These are phyloP conservation scores for Pachypsylla venusta DNA, from an alignment of 1,140 invertebrate genomes.

Conservation along the genomic window DNA sequence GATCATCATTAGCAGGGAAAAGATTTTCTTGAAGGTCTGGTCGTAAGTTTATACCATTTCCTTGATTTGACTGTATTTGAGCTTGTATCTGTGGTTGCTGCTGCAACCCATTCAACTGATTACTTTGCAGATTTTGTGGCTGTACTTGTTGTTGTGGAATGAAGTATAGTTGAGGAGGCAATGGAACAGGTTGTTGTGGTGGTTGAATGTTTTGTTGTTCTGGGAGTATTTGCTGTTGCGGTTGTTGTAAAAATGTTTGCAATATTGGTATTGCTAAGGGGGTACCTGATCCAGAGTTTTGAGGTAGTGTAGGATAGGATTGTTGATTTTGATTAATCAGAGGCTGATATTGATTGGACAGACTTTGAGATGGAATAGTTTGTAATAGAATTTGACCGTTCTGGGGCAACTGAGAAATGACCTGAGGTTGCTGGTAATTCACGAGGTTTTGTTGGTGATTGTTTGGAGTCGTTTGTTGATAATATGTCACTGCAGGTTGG, in stretches of 20 bases:
- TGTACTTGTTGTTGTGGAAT: constrained; percentile 3
- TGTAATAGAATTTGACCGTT: neutral
- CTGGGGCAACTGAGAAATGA: neutral
- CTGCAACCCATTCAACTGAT: neutral
- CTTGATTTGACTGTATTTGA: neutral
- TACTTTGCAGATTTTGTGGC: neutral
- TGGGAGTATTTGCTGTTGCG: neutral
- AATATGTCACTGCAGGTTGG: too few species aligned
- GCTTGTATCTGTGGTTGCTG: neutral
- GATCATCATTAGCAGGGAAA: neutral
- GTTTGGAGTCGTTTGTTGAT: neutral
- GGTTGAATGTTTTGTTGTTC: neutral
- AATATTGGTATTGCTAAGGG: neutral
- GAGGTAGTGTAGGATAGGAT: too few species aligned
- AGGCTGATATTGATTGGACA: neutral
- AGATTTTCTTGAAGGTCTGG: neutral
- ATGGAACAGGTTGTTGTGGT: neutral
- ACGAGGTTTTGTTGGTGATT: neutral
- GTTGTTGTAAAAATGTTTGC: neutral
- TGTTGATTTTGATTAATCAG: constrained; percentile 2
- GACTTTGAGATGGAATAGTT: neutral
- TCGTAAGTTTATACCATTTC: constrained; percentile 6
- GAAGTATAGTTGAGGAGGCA: neutral
- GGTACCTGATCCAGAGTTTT: too few species aligned
- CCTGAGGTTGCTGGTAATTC: neutral